Conservation (phyloP, 2,113 vertebrate species). For the Genyomyrus donnyi region DNA sequence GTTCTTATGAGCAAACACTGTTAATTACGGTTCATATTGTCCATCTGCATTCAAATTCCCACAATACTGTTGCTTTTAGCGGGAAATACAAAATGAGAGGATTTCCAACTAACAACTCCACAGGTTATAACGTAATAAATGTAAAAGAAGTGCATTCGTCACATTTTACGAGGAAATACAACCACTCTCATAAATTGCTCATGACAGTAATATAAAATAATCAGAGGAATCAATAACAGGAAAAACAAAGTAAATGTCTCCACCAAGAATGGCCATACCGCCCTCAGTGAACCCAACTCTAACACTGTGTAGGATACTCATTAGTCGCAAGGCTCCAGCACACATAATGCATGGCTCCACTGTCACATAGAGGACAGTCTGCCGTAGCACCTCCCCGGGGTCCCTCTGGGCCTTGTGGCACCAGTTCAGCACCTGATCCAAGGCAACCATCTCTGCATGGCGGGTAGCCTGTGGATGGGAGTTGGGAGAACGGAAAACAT, state of each 20-base stretch:
- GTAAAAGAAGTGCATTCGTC: neutral
- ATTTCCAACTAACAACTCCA: neutral
- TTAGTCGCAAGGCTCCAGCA: conserved; percentile 77
- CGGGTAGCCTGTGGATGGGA: conserved; percentile 76
- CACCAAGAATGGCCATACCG: neutral
- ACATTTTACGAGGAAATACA: neutral
- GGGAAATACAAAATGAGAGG: neutral
- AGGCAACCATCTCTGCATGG: conserved; percentile 89
- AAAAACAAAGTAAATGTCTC: neutral
- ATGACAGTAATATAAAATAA: neutral
- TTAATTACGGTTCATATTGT: neutral
- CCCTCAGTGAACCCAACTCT: neutral
- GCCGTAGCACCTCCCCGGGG: conserved; percentile 58
- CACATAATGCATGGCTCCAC: conserved; percentile 97
- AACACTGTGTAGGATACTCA: conserved; percentile 74
- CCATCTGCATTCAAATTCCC: neutral
- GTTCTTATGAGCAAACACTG: neutral
- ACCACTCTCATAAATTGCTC: neutral
- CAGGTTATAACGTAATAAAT: neutral
- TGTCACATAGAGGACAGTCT: conserved; percentile 75
- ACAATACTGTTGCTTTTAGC: neutral
- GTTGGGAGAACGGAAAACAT: neutral
- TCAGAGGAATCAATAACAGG: neutral
- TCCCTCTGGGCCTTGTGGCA: conserved; percentile 53
- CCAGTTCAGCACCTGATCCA: conserved; percentile 81